Conservation (phyloP, 2,113 vertebrate species). For the Patagioenas fasciata region DNA sequence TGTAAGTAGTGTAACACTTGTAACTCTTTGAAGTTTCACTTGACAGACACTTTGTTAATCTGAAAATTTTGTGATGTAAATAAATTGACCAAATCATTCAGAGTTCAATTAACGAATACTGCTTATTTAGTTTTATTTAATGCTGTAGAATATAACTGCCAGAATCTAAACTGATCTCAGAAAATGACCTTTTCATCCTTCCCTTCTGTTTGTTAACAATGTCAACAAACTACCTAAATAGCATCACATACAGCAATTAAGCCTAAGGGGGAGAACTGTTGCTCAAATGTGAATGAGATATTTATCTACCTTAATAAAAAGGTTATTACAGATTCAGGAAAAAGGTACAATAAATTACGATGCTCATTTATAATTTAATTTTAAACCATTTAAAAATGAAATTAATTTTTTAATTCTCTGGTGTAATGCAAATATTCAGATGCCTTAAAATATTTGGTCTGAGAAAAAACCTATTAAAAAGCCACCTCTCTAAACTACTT, state of each 20-base stretch:
- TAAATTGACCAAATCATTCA: neutral
- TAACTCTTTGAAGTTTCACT: neutral
- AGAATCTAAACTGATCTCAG: neutral
- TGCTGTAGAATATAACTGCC: neutral
- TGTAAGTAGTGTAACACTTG: neutral
- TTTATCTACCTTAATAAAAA: neutral
- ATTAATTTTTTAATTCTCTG: neutral
- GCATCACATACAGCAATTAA: neutral
- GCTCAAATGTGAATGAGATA: neutral
- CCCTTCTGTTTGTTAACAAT: neutral
- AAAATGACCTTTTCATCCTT: neutral
- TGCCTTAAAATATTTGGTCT: neutral
- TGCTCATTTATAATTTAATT: neutral
- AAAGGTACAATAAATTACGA: neutral
- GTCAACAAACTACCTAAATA: neutral
- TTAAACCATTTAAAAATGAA: neutral
- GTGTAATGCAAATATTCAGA: neutral
- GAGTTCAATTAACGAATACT: neutral
- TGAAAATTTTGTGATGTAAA: neutral
- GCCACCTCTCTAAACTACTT: neutral
- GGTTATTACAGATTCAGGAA: neutral
- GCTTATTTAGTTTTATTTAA: neutral
- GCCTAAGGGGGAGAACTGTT: neutral
- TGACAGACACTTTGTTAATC: neutral
- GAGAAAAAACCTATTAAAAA: neutral